Conservation (phyloP, 1,140 invertebrate genomes). For the Pogonognathellus flavescens region DNA sequence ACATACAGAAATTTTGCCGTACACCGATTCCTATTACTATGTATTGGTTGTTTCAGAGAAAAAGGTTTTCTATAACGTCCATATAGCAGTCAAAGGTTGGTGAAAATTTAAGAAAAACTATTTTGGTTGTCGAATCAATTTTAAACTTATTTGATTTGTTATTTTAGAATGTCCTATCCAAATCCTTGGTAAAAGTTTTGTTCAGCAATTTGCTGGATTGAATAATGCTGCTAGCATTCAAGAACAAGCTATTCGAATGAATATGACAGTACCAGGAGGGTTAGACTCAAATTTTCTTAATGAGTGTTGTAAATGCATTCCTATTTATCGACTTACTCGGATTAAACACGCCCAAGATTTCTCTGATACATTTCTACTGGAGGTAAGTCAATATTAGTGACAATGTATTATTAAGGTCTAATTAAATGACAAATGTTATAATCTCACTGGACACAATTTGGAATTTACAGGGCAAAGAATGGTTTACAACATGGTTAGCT, state of each 20-base stretch:
- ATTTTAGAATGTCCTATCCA: conserved; percentile 62
- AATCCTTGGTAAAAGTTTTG: conserved; percentile 65
- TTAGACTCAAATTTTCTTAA: conserved; percentile 6
- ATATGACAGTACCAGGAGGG: conserved; percentile 39
- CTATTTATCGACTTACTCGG: conserved; percentile 72
- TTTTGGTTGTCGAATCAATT: background rate
- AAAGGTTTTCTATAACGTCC: conserved; percentile 71
- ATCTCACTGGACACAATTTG: conserved; percentile 28
- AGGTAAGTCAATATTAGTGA: conserved; percentile 67
- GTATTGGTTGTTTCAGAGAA: conserved; percentile 72
- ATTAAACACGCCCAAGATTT: conserved; percentile 73
- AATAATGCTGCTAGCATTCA: conserved; percentile 51
- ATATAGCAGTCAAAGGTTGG: conserved; percentile 71
- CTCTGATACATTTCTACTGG: conserved; percentile 72
- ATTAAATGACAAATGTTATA: conserved; percentile 1
- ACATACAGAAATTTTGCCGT: conserved; percentile 71
- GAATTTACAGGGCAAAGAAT: conserved; percentile 71
- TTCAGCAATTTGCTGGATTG: conserved; percentile 65
- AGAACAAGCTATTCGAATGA: conserved; percentile 63
- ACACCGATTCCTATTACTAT: conserved; percentile 74
- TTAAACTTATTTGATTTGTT: conserved; percentile 38
- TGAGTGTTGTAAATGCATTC: conserved; percentile 68
- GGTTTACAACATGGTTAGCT: conserved; percentile 72
- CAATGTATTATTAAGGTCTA: too few relatives aligned
- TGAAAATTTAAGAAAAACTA: too few relatives aligned